phyloP scores from a whole-genome alignment of 2,888 invertebrate genomes.

The Diplazon laetatorius region DNA sequence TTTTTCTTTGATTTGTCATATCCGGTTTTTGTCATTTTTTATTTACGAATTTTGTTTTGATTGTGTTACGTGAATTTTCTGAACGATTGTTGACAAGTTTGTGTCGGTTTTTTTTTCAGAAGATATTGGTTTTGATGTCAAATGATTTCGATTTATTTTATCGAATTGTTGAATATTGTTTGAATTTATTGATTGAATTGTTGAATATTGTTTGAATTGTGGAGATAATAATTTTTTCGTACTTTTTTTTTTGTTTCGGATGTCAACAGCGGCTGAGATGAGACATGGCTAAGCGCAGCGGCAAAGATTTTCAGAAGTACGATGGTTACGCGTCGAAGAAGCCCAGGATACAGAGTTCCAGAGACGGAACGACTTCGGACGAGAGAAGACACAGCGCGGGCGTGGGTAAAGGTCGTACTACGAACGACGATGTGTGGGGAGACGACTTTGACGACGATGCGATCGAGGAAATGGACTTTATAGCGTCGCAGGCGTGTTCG shows the following conservation, averaged over 20 bases:
- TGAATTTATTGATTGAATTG: background rate
- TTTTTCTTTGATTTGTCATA: no score
- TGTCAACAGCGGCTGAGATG: no score
- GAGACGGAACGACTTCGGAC: constrained; percentile 6
- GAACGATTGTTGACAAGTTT: no score
- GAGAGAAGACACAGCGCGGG: constrained; percentile 13
- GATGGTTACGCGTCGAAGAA: constrained; percentile 67
- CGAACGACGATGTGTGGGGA: constrained; percentile 75
- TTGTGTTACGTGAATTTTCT: no score
- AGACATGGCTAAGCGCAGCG: constrained; percentile 71
- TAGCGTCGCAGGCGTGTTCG: constrained; percentile 76
- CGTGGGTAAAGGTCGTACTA: constrained; percentile 8
- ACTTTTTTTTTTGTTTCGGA: background rate
- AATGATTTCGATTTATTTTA: no score
- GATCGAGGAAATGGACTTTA: constrained; percentile 77
- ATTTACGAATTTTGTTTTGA: no score
- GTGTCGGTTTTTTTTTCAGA: no score
- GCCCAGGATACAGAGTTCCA: constrained; percentile 63
- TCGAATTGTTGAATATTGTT: background rate
- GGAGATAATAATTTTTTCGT: background rate
- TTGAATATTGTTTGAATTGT: background rate
- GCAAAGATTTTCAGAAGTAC: constrained; percentile 59
- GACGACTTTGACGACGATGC: constrained; percentile 77
- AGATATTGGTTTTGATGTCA: no score
- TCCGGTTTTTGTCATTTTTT: no score